phyloP scores from a whole-genome alignment of 2,888 invertebrate species.

The Pecten maximus region DNA sequence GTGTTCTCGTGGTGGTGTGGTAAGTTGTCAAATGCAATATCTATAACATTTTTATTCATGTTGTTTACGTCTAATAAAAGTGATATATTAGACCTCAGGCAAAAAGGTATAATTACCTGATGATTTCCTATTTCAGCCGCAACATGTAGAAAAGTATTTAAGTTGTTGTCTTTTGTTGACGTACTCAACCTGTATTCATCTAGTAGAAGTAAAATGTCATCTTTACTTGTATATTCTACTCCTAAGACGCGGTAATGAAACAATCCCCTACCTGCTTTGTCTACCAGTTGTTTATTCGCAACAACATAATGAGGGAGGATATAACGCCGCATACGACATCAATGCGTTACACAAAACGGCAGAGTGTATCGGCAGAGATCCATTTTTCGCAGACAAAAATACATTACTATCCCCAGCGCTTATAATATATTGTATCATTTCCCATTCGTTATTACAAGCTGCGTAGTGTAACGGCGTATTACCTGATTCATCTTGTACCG shows the following conservation, averaged over 20 bases:
- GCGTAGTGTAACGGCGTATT: slow-evolving; percentile 6
- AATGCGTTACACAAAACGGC: neutral
- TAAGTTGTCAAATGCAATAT: neutral
- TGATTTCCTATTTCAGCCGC: neutral
- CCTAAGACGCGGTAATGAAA: neutral
- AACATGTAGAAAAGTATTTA: neutral
- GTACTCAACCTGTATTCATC: neutral
- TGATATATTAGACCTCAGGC: neutral
- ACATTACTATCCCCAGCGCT: neutral
- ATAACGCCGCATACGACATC: neutral
- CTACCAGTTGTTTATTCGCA: neutral
- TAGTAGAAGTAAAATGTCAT: neutral
- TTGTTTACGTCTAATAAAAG: neutral
- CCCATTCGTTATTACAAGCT: neutral
- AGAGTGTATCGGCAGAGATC: slow-evolving; percentile 12
- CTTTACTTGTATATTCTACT: neutral
- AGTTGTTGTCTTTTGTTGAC: neutral
- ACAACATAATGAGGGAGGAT: neutral
- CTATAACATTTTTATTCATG: neutral
- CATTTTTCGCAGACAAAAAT: neutral
- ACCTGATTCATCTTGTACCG: neutral
- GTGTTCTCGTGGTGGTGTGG: neutral
- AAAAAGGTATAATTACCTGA: neutral
- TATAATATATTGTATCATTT: neutral
- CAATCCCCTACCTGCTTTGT: neutral